Evolutionary conservation across 2,797 vertebrate genomes (phyloP), one percentile per base, ranked within the genome.

Genomic region (Gila robusta): DNA sequence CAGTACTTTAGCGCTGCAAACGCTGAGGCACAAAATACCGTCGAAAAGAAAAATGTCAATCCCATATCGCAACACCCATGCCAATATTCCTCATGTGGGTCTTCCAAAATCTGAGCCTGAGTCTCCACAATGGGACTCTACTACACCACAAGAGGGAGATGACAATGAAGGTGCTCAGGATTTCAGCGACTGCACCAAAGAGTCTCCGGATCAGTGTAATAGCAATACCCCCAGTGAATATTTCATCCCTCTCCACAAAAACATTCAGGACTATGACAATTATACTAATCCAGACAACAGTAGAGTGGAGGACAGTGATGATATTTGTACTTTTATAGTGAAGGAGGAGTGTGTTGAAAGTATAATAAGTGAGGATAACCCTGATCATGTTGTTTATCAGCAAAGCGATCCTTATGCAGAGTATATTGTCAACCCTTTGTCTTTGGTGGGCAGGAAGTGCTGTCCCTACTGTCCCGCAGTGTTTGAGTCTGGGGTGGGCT

Each of bases 401-500:
- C 93, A 95, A 88, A 93, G 84, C 28, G 79, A 91, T 41, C 54
- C 87, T 32, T 91, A 88, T 85, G 94, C 95, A 80, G 93, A 96
- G 93, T 97, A 97, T 87, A 95, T 96, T 70, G 94, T 95, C 94
- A 95, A 94, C 85, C 95, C 96, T 88, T n/a, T 87, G 26, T 92
- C 96, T 82, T 96, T 94, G 17, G 94, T 94, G 37, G 96, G 97
- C 89, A 96, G 95, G 89, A 97, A 97, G 91, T 95, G 93, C 0
- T 97, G 97, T 88, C 97, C 97, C 0, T 98, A 98, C 87, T 98
- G 97, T 92, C 97, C 98, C 52, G 97, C 97, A 87, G 94, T 96
- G 76, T 98, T 98, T 93, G 96, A 97, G 93, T 98, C 97, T 17
- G 97, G 97, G 88, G 97, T 98, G 91, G 97, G 97, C 64, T 94